A percentile compares a stretch with the other conserved stretches of the same genome.
phyloP scores from a whole-genome alignment of 2,113 vertebrate species.

The Piaya cayana region DNA sequence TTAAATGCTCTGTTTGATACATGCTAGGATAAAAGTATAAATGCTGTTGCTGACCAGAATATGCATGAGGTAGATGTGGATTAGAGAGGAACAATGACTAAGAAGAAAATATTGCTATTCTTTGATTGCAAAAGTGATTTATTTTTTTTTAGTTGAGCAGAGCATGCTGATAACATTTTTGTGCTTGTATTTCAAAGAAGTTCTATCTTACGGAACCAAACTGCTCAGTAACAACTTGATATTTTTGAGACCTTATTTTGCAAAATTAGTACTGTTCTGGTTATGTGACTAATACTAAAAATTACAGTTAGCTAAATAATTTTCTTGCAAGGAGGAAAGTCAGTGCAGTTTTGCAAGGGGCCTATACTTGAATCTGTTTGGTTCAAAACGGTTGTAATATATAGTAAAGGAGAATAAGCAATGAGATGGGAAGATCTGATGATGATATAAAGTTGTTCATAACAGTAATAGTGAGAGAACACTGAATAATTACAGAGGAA shows the following conservation, averaged over 20 bases:
- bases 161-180: neutral
- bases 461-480: neutral
- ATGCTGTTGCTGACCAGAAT: neutral
- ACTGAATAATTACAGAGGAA: neutral
- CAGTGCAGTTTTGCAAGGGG: neutral
- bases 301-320: neutral
- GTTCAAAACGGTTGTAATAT: neutral
- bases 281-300: neutral
- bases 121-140: neutral
- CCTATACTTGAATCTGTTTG: neutral
- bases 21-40: neutral
- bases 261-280: neutral
- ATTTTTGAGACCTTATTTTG: neutral
- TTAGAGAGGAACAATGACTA: neutral
- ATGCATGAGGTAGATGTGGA: neutral
- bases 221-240: neutral
- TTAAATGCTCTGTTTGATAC: neutral
- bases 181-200: neutral
- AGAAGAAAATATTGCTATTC: neutral
- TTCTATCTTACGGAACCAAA: neutral
- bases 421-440: neutral
- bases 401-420: neutral
- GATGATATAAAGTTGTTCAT: neutral
- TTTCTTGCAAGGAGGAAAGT: neutral
- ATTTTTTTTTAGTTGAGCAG: neutral